Base-by-base conservation (phyloP, 2,113 vertebrate genomes). In the Albula goreensis region DNA sequence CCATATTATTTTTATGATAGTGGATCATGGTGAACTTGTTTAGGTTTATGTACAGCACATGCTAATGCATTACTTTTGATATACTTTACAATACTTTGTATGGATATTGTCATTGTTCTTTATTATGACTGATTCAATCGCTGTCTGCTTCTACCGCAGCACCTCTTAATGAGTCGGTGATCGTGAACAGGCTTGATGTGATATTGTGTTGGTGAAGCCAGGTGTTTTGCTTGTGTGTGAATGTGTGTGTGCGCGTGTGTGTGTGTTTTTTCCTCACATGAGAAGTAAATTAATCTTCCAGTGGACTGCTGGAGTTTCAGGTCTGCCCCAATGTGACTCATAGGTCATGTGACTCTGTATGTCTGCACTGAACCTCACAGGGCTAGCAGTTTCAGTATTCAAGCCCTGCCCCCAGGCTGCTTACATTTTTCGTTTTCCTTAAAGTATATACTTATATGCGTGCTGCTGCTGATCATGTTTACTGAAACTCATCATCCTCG, bases 341-440 rank as follows among this genome's bases (percentile, higher is more conserved):
- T 66, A 19, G 60, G 15, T 66, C 60, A 66, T 66, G 7, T 7
- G 84, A 90, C 92, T 82, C 89, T 91, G 92, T 92, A 91, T 81
- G 52, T 93, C 92, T 93, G 93, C 94, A 95, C 95, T 94, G 90
- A 93, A 90, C 31, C 31, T 41, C 66, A 53, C 90, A 80, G 56
- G 89, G 87, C 91, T 91, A 81, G 91, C 93, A n/a, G n/a, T 90
- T 96, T 95, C 80, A 31, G 25, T 82, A 57, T 89, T 94, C 94
- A 95, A 93, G 95, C 94, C 94, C 95, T 70, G 93, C 94, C 86
- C 60, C 5, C 22, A 19, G 91, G 94, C 94, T 95, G 95, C 94
- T 92, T 87, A n/a, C 93, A 90, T 92, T 92, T 41, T 57, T 91
- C 93, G 92, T 90, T 90, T 92, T 88, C 88, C 91, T 87, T 86